Percentiles rank a stretch among this genome's conserved stretches.
These are phyloP conservation scores for Epizoanthus illoricatus DNA, from an alignment of 92 coral and sea anemone species.

Conservation along the genomic window DNA sequence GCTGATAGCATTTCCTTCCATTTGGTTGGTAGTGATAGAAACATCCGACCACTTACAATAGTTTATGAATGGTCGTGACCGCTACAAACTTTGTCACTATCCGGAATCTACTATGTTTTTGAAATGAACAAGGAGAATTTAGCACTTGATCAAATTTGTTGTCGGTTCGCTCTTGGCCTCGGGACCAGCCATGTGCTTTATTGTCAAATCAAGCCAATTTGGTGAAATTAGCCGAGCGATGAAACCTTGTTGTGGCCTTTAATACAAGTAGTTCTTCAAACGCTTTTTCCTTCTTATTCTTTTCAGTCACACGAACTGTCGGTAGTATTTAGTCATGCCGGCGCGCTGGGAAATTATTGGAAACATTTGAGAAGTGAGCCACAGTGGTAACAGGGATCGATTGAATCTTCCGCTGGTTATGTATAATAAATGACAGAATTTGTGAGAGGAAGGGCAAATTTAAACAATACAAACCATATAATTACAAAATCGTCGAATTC, in stretches of 20 bases:
- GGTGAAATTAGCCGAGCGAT: not conserved
- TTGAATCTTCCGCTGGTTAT: not conserved
- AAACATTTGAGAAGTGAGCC: not conserved
- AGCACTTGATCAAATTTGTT: conserved; percentile 46
- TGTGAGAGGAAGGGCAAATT: not conserved
- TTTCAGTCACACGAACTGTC: not conserved
- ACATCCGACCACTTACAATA: conserved; percentile 9
- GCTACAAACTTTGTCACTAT: conserved; percentile 48
- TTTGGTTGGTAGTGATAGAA: not conserved
- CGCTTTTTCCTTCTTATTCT: not conserved
- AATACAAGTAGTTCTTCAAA: not conserved
- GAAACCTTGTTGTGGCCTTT: too few species aligned
- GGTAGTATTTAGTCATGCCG: not conserved
- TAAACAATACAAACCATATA: conserved; percentile 7
- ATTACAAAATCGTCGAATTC: conserved; percentile 20
- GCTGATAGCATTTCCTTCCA: not conserved
- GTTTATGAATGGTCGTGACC: conserved; percentile 65
- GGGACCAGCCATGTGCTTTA: conserved; percentile 30
- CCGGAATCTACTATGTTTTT: conserved; percentile 50
- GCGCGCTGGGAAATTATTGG: not conserved
- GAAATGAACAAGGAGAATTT: conserved; percentile 73
- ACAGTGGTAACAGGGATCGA: not conserved
- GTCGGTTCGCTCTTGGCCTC: not conserved
- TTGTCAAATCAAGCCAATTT: not conserved
- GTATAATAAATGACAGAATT: conserved; percentile 24